Percentiles rank a stretch among this genome's conserved stretches.
These are phyloP conservation scores for Caenorhabditis tropicalis DNA, from an alignment of 1,140 invertebrate genomes.

Conservation along the genomic window DNA sequence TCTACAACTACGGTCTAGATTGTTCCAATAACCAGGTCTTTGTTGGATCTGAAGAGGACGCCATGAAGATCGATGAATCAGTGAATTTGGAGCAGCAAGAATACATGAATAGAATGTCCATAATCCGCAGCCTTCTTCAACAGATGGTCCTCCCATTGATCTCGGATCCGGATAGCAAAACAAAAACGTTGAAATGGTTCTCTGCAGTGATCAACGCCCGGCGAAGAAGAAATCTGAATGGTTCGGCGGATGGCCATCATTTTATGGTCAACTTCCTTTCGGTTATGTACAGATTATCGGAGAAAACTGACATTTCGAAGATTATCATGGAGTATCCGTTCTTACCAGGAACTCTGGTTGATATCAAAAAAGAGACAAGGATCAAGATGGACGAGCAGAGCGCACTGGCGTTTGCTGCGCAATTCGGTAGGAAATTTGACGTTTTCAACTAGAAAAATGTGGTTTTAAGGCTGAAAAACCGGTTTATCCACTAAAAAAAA, in stretches of 20 bases:
- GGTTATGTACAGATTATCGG: conserved; percentile 84
- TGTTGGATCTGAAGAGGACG: not conserved
- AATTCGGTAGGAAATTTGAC: no score
- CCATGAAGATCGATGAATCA: conserved; percentile 70
- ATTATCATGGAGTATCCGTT: conserved; percentile 87
- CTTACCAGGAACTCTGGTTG: conserved; percentile 81
- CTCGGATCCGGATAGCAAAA: no score
- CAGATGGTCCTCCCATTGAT: conserved; percentile 33
- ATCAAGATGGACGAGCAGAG: conserved; percentile 83
- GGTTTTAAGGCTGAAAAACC: no score
- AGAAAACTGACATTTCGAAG: conserved; percentile 77
- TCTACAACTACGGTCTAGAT: conserved; percentile 79
- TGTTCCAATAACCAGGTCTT: not conserved
- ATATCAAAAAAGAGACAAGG: conserved; percentile 84
- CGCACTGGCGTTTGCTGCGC: conserved; percentile 80
- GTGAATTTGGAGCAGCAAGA: conserved; percentile 84
- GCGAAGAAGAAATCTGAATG: no score
- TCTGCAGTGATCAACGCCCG: no score
- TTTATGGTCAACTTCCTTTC: conserved; percentile 92
- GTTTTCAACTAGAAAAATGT: no score
- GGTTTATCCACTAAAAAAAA: no score
- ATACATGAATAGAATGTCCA: conserved; percentile 79
- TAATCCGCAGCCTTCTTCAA: not conserved
- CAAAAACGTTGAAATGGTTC: no score
- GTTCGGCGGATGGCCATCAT: conserved; percentile 88